Base-by-base conservation (phyloP, 2,797 vertebrate genomes). In the Naso thynnoides region DNA sequence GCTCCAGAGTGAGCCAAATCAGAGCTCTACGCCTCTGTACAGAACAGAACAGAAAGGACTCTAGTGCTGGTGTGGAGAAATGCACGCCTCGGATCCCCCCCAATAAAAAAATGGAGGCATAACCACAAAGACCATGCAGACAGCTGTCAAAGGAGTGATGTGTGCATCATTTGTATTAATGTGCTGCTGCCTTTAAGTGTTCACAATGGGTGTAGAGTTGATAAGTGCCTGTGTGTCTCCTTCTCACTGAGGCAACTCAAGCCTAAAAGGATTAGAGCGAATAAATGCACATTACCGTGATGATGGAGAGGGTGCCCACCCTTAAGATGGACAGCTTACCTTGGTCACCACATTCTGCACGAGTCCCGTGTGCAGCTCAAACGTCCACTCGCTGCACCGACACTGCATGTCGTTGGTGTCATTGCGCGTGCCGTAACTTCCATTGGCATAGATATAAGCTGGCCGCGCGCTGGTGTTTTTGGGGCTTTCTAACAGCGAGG, bases 331-430 rank as follows among this genome's bases (percentile, higher is more conserved):
- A 31, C 59, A 18, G 57, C 92, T 92, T 94, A 98, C 97, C 97
- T 97, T 96, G 77, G 96, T 98, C 15, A 99, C 97, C 64, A 99
- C 96, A 81, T 99, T 98, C 62, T 95, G 93, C 48, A 93, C 91
- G 0, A 99, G 97, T 62, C 97, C 97, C 0, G 95, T 95, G 69
- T 95, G 87, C 89, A 97, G 95, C 73, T 95, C 92, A 78, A 96
- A 97, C 14, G 90, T 93, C 95, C 96, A 96, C 61, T 93, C 91
- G 16, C 73, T 92, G 89, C 96, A 97, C 38, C 53, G 53, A 62
- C 97, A 98, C 48, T 90, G 86, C 79, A n/a, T 50, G 82, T 6
- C 63, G 80, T 14, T 44, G 50, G 65, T 86, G 83, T 89, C 92
- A 83, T 67, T 87, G 76, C 67, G 76, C 45, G 19, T 18, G 68